Conservation (phyloP, 1,140 invertebrate genomes). For the Triops longicaudatus region DNA sequence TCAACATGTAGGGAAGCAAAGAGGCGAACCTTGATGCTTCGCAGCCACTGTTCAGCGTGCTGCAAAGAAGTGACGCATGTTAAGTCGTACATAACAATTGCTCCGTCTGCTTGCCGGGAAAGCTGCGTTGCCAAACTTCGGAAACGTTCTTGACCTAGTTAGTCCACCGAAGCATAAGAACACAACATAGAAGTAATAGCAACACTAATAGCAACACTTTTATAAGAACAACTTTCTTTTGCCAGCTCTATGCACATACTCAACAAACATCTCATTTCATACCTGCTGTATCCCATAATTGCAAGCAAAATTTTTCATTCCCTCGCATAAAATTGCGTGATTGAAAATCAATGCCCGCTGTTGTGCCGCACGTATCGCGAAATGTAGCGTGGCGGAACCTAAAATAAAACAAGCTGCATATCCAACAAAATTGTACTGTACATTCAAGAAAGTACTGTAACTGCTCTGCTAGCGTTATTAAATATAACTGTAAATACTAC, state of each 20-base stretch:
- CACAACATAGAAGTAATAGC: background rate
- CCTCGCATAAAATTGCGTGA: background rate
- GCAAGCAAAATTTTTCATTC: slow-evolving; percentile 14
- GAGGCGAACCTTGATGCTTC: slow-evolving; percentile 16
- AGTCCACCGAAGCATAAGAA: background rate
- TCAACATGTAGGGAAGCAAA: background rate
- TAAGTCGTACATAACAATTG: slow-evolving; percentile 19
- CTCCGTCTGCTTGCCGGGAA: slow-evolving; percentile 16
- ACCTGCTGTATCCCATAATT: slow-evolving; percentile 24
- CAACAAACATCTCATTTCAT: slow-evolving; percentile 1
- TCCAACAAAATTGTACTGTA: background rate
- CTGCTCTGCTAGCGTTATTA: no score
- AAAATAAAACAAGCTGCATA: background rate
- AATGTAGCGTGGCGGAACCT: slow-evolving; percentile 19
- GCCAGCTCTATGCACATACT: background rate
- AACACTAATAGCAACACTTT: background rate
- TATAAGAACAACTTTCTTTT: background rate
- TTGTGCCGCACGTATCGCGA: background rate
- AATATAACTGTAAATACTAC: no score
- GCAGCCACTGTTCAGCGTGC: slow-evolving; percentile 12
- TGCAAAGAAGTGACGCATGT: slow-evolving; percentile 10
- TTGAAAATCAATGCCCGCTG: slow-evolving; percentile 21
- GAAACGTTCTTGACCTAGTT: slow-evolving; percentile 18
- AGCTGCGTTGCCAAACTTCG: slow-evolving; percentile 19
- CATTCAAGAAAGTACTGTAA: background rate